Conservation (phyloP, 2,113 vertebrate genomes). For the Erythrocercus mccallii region DNA sequence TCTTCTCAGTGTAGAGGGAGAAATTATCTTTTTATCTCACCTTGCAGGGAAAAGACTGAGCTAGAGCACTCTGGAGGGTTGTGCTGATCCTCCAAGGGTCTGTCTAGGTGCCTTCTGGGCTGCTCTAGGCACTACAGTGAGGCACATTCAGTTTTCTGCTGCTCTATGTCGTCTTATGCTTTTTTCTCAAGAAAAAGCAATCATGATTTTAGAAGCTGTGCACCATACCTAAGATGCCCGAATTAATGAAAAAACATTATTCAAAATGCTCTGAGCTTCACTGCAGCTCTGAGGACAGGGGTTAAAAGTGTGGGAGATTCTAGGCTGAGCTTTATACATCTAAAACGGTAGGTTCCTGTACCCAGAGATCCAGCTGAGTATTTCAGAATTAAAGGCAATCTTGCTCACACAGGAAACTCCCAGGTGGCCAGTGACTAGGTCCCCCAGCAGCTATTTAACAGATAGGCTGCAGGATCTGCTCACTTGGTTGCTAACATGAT, state of each 20-base stretch:
- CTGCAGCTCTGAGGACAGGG: neutral
- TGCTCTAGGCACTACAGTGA: neutral
- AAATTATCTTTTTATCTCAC: neutral
- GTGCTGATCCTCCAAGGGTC: neutral
- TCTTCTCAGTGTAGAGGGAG: neutral
- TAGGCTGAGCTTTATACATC: neutral
- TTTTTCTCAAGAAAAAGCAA: neutral
- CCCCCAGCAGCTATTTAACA: neutral
- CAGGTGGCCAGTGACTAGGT: neutral
- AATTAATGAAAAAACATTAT: neutral
- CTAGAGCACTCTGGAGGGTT: neutral
- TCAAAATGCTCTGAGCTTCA: neutral
- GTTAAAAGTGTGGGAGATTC: neutral
- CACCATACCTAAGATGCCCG: neutral
- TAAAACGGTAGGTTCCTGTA: neutral
- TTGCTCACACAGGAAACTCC: neutral
- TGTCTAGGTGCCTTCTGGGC: neutral
- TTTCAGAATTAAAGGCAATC: neutral
- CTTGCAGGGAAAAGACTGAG: neutral
- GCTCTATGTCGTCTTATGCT: neutral
- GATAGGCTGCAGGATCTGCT: neutral
- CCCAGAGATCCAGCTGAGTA: neutral
- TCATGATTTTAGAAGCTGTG: neutral
- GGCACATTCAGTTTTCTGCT: neutral
- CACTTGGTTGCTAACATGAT: neutral